Evolutionary conservation across 2,113 vertebrate species (phyloP).

Genomic region (Calonectris borealis): DNA sequence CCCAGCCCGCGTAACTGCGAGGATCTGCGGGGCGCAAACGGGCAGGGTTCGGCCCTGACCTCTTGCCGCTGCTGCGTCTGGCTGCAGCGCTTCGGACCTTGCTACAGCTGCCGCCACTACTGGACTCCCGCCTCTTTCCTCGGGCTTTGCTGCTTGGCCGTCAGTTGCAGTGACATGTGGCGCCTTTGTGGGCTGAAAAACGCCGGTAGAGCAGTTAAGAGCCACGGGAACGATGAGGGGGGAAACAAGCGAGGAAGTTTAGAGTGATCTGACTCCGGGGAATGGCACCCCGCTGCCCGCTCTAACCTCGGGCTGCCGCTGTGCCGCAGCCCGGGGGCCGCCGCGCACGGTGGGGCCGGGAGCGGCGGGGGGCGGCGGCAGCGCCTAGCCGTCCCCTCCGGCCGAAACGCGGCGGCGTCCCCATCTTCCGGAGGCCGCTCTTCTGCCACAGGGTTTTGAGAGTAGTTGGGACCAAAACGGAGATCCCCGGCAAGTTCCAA

Average conservation of each 20-base stretch:
- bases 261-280: background rate
- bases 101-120: background rate
- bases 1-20: background rate
- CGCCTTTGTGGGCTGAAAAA: background rate
- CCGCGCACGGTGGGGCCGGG: background rate
- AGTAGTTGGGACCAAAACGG: background rate
- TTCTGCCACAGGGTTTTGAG: background rate
- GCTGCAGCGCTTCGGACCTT: background rate
- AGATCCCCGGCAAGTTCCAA: background rate
- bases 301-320: background rate
- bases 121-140: background rate
- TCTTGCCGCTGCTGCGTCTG: background rate
- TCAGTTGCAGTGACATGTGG: background rate
- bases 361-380: background rate
- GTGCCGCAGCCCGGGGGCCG: background rate
- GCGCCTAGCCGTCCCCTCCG: background rate
- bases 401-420: background rate
- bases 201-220: background rate
- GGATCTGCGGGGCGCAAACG: background rate
- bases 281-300: background rate
- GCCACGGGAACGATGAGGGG: background rate
- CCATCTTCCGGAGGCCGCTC: background rate
- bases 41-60: background rate
- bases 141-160: background rate
- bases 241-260: background rate